Conservation (phyloP, 2,797 vertebrate species). For the Tapirus indicus region DNA sequence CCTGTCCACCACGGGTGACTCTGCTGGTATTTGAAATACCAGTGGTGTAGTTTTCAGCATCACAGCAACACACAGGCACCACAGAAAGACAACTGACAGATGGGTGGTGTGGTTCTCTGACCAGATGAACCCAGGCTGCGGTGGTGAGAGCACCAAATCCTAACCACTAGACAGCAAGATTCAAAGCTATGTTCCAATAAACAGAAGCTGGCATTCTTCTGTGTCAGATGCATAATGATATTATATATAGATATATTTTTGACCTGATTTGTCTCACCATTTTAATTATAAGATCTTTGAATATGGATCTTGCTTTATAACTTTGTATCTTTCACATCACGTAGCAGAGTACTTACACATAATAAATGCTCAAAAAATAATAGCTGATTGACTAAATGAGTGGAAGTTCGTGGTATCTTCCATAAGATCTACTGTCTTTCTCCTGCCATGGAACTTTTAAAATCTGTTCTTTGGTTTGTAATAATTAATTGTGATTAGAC, state of each 20-base stretch:
- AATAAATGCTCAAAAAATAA: neutral
- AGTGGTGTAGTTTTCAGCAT: no score
- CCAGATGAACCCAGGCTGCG: no score
- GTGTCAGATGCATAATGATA: neutral
- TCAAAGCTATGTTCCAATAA: neutral
- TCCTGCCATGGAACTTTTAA: neutral
- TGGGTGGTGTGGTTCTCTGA: no score
- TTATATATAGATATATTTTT: neutral
- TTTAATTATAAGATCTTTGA: neutral
- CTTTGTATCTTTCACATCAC: neutral
- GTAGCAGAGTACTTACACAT: neutral
- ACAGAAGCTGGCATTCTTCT: neutral
- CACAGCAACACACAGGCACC: no score
- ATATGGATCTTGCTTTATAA: neutral
- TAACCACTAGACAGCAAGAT: neutral
- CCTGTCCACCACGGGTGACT: no score
- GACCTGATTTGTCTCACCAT: neutral
- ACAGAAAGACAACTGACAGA: no score
- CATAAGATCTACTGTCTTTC: neutral
- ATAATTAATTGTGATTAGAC: neutral
- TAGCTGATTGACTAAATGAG: neutral
- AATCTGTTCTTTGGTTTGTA: neutral
- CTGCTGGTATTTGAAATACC: no score
- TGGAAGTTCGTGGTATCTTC: neutral
- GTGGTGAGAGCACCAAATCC: no score